Percentiles rank a stretch among this genome's conserved stretches.
These are phyloP conservation scores for Homarus americanus DNA, from an alignment of 1,140 invertebrate species.

Conservation along the genomic window DNA sequence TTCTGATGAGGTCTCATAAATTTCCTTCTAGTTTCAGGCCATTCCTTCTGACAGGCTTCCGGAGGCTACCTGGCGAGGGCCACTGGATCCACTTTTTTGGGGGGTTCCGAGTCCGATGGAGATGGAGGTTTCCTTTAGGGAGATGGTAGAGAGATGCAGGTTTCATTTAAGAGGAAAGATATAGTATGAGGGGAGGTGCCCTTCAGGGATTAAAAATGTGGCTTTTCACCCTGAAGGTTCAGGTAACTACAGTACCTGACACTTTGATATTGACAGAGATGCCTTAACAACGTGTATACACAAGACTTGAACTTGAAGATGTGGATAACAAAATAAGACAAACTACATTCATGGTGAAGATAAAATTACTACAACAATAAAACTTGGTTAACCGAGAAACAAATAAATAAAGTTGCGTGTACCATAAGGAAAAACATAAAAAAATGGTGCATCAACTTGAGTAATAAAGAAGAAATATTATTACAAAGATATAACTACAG, in stretches of 20 bases:
- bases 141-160: constrained; percentile 64
- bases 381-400: background rate
- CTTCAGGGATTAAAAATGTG: constrained; percentile 30
- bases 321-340: background rate
- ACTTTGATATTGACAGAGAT: constrained; percentile 11
- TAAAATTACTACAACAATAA: background rate
- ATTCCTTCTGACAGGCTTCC: constrained; percentile 65
- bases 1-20: constrained; percentile 9
- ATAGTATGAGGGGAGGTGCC: constrained; percentile 14
- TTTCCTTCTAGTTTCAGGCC: constrained; percentile 55
- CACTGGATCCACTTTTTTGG: constrained; percentile 68
- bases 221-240: constrained; percentile 5
- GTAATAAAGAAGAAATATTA: background rate
- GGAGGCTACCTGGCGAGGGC: constrained; percentile 64
- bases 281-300: constrained; percentile 19
- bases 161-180: constrained; percentile 60
- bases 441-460: background rate
- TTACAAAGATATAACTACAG: background rate
- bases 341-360: background rate
- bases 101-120: constrained; percentile 60
- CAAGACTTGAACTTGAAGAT: background rate
- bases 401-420: background rate
- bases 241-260: constrained; percentile 16
- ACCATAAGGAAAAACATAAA: background rate
- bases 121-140: constrained; percentile 69